Base-by-base conservation (phyloP, 2,113 vertebrate species). In the Anolis carolinensis region DNA sequence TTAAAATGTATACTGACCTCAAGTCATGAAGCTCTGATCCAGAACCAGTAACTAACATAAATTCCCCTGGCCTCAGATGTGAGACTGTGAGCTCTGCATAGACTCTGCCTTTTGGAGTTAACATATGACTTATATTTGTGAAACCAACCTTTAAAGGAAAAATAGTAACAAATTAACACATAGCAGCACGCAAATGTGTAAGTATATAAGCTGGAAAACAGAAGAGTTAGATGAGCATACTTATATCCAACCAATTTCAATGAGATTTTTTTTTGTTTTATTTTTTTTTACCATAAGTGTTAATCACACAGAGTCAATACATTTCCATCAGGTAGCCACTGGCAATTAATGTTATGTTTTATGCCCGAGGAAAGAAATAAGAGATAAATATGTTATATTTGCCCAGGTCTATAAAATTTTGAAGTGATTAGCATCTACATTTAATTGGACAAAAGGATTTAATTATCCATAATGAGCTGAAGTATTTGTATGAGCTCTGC, bases 91-190 rank as follows among this genome's bases (percentile, higher is more conserved):
- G 93, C 91, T 99, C 99, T 8, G 98, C 98, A 70, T 97, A 99
- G 48, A 99, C 98, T 83, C 91, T 97, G 83, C 98, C 98, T 85
- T 84, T 93, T 0, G 97, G 97, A 0, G 98, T 99, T 96, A 99
- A 86, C 98, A 99, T 99, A 95, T 99, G 99, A 92, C 98, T 99
- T 96, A 99, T 98, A 82, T 99, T 99, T 84, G 98, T 99, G 71
- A 96, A 95, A 86, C 98, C 98, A 88, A 98, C 97, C 98, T 99
- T 93, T 5, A 87, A 8, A 82, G 21, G 87, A 81, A 92, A 79
- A 79, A 79, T 8, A 36, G 21, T 6, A 63, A 55, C 18, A 81
- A 52, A 75, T 52, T 13, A 81, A 67, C 59, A 50, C 63, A 75
- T 7, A 74, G 39, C 34, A 67, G 8, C 23, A 39, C 48, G 13